Evolutionary conservation across 2,888 invertebrate genomes (phyloP).

Genomic region (Drosophila eohydei): DNA sequence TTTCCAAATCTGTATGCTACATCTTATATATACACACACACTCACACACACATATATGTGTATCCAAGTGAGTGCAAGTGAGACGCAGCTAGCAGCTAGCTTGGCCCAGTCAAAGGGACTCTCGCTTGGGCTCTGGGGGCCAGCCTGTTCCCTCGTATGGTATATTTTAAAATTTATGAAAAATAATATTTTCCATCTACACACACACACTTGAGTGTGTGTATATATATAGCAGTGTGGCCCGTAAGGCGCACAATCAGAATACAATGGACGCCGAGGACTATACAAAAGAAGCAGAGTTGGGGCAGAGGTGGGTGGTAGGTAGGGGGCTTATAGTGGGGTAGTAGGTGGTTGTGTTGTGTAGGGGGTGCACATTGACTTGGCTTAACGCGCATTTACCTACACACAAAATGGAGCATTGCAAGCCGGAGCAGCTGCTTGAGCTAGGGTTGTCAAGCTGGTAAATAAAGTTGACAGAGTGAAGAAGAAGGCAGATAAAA

Average conservation of each 20-base stretch:
- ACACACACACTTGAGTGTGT: slow-evolving; percentile 25
- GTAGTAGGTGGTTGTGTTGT: not conserved
- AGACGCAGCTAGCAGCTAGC: slow-evolving; percentile 30
- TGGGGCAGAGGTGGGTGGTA: not conserved
- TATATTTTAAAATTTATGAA: slow-evolving; percentile 84
- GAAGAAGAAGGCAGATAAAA: not conserved
- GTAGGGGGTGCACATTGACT: slow-evolving; percentile 33
- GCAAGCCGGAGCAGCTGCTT: slow-evolving; percentile 40
- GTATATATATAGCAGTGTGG: slow-evolving; percentile 11
- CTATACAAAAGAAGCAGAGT: not conserved
- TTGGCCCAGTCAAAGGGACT: slow-evolving; percentile 21
- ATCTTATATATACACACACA: slow-evolving; percentile 20
- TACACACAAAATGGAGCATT: slow-evolving; percentile 43
- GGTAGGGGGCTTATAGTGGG: not conserved
- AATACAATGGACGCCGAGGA: slow-evolving; percentile 64
- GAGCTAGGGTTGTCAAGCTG: slow-evolving; percentile 34
- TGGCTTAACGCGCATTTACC: slow-evolving; percentile 66
- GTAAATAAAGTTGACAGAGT: not conserved
- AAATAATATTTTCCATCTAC: slow-evolving; percentile 82
- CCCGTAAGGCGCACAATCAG: slow-evolving; percentile 58
- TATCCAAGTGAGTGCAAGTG: slow-evolving; percentile 36
- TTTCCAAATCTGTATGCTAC: slow-evolving; percentile 55
- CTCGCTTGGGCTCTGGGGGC: slow-evolving; percentile 10
- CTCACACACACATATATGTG: not conserved
- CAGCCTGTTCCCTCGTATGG: slow-evolving; percentile 36